Evolutionary conservation across 2,888 invertebrate genomes (phyloP).

Genomic region (Cynaeus angustus): DNA sequence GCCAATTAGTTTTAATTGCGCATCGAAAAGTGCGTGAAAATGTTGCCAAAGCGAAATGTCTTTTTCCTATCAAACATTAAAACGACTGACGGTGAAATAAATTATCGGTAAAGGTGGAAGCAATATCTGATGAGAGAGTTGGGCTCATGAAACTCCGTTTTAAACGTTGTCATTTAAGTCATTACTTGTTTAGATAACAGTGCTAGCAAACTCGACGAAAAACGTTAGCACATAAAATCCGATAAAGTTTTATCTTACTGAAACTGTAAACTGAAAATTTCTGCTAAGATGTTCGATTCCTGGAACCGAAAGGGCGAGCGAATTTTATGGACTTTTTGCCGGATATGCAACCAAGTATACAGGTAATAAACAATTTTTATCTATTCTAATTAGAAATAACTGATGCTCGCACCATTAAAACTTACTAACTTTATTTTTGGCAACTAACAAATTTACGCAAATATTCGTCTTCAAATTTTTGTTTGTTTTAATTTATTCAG

Average conservation of each 20-base stretch:
- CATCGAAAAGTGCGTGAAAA: conserved; percentile 8
- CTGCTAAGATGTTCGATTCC: conserved; percentile 34
- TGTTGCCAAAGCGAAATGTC: no score
- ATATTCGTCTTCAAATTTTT: no score
- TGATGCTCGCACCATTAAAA: no score
- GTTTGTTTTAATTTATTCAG: no score
- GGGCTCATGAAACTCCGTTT: conserved; percentile 51
- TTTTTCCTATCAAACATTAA: conserved; percentile 37
- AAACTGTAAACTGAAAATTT: conserved; percentile 37
- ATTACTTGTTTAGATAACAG: conserved; percentile 57
- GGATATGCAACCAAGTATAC: conserved; percentile 16
- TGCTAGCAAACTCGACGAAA: conserved; percentile 48
- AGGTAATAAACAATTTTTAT: no score
- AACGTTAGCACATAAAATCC: conserved; percentile 52
- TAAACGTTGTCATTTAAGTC: conserved; percentile 57
- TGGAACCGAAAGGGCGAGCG: background rate
- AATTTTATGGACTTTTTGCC: background rate
- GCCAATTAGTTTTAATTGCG: conserved; percentile 39
- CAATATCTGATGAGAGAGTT: conserved; percentile 55
- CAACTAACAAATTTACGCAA: no score
- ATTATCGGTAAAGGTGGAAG: conserved; percentile 57
- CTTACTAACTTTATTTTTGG: no score
- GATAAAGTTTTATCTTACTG: conserved; percentile 49
- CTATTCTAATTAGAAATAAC: no score
- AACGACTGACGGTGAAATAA: conserved; percentile 54